Base-by-base conservation (phyloP, 1,140 invertebrate genomes). In the Heliothis virescens region DNA sequence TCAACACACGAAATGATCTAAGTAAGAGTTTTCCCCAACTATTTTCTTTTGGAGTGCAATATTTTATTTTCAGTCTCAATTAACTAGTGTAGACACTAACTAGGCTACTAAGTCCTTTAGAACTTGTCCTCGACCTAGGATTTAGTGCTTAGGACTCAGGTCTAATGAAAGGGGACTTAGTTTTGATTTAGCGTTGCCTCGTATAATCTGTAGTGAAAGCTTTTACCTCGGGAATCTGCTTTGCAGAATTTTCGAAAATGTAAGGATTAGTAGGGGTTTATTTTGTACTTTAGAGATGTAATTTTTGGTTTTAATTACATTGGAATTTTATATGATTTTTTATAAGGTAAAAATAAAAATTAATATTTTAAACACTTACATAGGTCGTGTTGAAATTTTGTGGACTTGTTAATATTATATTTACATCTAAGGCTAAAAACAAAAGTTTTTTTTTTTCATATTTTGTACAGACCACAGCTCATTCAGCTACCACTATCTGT, bases 91-190 rank as follows among this genome's bases (percentile, higher is more conserved):
- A 26, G 11, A 29, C 34, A 21, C n/a, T 63, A n/a, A 16, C 60
- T 67, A 67, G 41, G 63, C 18, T 4, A 50, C 63, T 67, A 48
- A 67, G 16, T 67, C 63, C 29, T 67, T 67, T 16, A 67, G 63
- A 48, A 21, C 63, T 67, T 34, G 63, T 10, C 41, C 41, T 67
- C 41, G 63, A 48, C 13, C n/a, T 60, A 29, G 57, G 57, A 60
- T 13, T 48, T 67, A 67, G 16, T n/a, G 16, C 41, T 67, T 67
- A 67, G 1, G 16, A 47, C 29, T 65, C 16, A 67, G n/a, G 16
- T 67, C 63, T 50, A 67, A 67, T 48, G 16, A 48, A 67, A 48
- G 63, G 10, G 21, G 63, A 21, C 63, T 67, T 16, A 48, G 34
- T 60, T 26, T 26, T 65, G n/a, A 65, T 16, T 67, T 67, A 67